phyloP scores from a whole-genome alignment of 2,113 vertebrate genomes.

The Vulpes vulpes region DNA sequence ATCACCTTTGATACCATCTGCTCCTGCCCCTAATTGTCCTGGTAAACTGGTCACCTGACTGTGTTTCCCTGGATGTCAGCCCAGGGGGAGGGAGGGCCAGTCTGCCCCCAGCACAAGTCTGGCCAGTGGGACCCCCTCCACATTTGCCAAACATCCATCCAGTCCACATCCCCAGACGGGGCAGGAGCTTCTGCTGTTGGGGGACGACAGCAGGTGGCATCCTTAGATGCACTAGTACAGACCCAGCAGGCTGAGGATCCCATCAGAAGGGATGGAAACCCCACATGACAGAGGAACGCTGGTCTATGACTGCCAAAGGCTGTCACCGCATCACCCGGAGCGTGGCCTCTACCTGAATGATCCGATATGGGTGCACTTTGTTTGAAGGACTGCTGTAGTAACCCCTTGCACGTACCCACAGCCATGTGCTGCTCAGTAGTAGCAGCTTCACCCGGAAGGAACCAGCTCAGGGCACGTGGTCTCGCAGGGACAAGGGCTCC shows the following conservation, averaged over 20 bases:
- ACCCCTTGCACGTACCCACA: rapidly evolving
- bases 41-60: background rate
- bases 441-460: rapidly evolving
- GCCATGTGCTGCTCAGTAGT: rapidly evolving
- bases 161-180: rapidly evolving
- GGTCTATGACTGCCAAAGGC: background rate
- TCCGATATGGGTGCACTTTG: background rate
- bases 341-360: background rate
- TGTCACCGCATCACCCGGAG: background rate
- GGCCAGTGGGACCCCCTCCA: background rate
- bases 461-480: background rate
- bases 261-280: background rate
- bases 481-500: background rate
- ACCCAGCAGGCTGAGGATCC: rapidly evolving
- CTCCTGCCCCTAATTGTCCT: background rate
- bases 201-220: background rate
- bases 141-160: background rate
- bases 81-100: background rate
- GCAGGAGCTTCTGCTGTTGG: background rate
- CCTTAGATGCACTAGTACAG: background rate
- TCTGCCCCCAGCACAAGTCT: background rate
- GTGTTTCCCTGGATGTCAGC: background rate
- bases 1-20: background rate
- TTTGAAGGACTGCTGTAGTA: background rate
- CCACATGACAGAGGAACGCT: background rate